phyloP scores from a whole-genome alignment of 2,888 invertebrate genomes.

The Dinocampus coccinellae region DNA sequence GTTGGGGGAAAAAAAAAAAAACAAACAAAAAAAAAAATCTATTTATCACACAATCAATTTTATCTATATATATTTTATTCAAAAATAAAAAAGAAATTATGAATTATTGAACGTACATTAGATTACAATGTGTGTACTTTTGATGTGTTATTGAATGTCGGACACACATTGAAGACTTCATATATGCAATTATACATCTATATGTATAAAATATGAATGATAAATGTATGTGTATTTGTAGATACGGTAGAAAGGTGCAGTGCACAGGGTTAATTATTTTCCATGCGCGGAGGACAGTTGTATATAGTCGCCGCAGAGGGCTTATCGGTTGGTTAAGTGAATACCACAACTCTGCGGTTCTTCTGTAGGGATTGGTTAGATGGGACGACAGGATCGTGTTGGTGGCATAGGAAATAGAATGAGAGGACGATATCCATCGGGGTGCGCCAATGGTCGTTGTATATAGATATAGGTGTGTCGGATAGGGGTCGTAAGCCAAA shows the following conservation, averaged over 20 bases:
- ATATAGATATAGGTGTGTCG: conserved; percentile 32
- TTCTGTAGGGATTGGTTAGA: conserved; percentile 42
- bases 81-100: no score
- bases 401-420: conserved; percentile 1
- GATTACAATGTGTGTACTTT: no score
- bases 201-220: neutral
- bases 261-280: conserved; percentile 36
- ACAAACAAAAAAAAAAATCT: conserved; percentile 31
- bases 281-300: conserved; percentile 33
- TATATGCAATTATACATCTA: neutral
- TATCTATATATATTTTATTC: no score
- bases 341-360: conserved; percentile 54
- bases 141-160: neutral
- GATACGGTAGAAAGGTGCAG: neutral
- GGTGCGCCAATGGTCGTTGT: conserved; percentile 22
- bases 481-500: conserved; percentile 50
- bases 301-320: conserved; percentile 33
- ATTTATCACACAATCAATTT: conserved; percentile 17
- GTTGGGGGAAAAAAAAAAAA: no score
- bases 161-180: neutral
- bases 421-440: conserved; percentile 8
- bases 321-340: conserved; percentile 54
- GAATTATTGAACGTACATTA: no score
- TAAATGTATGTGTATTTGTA: no score
- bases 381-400: conserved; percentile 29